Base-by-base conservation (phyloP, 2,113 vertebrate genomes). In the Pica pica region DNA sequence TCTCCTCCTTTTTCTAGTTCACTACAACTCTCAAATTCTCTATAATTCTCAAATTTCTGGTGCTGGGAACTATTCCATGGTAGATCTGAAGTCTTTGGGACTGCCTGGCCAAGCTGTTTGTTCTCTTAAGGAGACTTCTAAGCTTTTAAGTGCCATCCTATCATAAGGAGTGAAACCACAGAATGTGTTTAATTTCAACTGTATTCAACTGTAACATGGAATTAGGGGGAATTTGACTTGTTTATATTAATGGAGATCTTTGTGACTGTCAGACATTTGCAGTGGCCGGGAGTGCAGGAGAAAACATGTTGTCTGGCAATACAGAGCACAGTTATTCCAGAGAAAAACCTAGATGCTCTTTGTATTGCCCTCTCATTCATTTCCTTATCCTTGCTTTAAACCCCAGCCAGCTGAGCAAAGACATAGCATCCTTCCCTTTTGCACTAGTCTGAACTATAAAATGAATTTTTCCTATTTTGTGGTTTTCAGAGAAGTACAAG, bases 401-500 rank as follows among this genome's bases (percentile, higher is more conserved):
- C 52, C 8, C 31, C 26, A 71, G 33, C 23, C 19, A 47, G 7
- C n/a, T 88, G 37, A 77, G 11, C 23, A 30, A 56, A 84, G 69
- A 22, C 19, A 6, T 26, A 41, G 10, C 16, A 26, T 64, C 59
- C 71, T 88, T 73, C 26, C 37, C 12, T 61, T 74, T 27, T 63
- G 5, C 26, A 50, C 10, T 83, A n/a, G 67, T 67, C 22, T 12
- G 42, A 6, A 47, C 10, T 24, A 5, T 3, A 67, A 81, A 82
- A 14, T 28, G 2, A 7, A 31, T 35, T 59, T 82, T 31, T 89
- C 33, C 56, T 86, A 2, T 83, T 27, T 84, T 92, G 44, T 90
- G 17, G 16, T 89, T 97, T 97, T 94, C 94, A 99, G 99, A 97
- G 98, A 98, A 92, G 99, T 99, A 20, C 97, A 98, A 96, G 99